These are phyloP conservation scores for Calliopsis andreniformis DNA, from an alignment of 1,140 invertebrate species.

Conservation along the genomic window DNA sequence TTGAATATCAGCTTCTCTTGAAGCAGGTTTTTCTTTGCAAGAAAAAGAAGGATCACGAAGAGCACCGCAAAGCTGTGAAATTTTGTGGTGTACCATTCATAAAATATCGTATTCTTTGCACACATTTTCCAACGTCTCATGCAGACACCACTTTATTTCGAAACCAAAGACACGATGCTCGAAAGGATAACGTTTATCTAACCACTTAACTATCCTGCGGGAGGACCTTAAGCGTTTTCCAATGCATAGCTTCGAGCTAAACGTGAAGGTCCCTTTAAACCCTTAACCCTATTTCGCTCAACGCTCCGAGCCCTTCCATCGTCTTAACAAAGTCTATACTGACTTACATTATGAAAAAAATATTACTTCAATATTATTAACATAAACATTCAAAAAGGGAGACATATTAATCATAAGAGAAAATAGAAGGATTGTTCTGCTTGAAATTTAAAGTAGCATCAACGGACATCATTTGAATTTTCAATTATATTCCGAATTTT, in stretches of 20 bases:
- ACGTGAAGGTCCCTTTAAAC: slow-evolving; percentile 41
- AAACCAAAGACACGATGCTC: slow-evolving; percentile 56
- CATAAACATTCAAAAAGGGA: no score
- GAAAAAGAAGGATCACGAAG: no score
- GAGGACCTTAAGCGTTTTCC: slow-evolving; percentile 75
- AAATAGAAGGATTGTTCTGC: no score
- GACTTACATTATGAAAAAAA: background rate
- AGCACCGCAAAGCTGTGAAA: background rate
- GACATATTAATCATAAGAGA: no score
- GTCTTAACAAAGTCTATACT: background rate
- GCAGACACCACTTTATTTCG: slow-evolving; percentile 52
- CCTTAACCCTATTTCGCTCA: slow-evolving; percentile 21
- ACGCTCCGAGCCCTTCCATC: background rate
- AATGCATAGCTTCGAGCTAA: slow-evolving; percentile 63
- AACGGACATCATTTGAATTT: background rate
- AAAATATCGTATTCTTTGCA: background rate
- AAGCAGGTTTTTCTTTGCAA: no score
- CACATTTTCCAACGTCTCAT: slow-evolving; percentile 49
- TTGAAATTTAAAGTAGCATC: no score
- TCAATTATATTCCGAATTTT: background rate
- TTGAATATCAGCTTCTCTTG: no score
- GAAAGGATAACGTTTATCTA: slow-evolving; percentile 73
- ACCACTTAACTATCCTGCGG: slow-evolving; percentile 65
- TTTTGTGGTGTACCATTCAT: no score
- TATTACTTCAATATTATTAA: background rate